Base-by-base conservation (phyloP, 2,113 vertebrate species). In the Neomonachus schauinslandi region DNA sequence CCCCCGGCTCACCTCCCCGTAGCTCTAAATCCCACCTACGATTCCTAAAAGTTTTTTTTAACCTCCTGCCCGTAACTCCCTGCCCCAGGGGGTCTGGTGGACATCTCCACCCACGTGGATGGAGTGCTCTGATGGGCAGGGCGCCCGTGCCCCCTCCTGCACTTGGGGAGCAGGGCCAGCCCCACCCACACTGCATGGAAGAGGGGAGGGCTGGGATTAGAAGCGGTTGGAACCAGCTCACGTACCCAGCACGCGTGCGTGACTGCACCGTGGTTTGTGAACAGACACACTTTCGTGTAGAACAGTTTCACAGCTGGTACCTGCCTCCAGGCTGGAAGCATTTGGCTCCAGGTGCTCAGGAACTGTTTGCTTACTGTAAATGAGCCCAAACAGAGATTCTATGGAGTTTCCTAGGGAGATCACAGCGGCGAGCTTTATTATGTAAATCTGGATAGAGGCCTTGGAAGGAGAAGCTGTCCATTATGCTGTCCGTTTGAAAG, bases 191-290 rank as follows among this genome's bases (percentile, higher is more conserved):
- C 67, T 10, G 22, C 0, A 5, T 5, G n/a, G 42, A 22, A 65
- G 28, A 84, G 18, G 28, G 24, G 24, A 42, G 36, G 13, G 14
- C 24, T 57, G 18, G 10, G 28, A 4, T 77, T 63, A 13, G 49
- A 19, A 22, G 24, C 9, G 0, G 5, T 33, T 2, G 69, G 3
- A 65, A 26, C 49, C 55, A 59, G 65, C 61, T 39, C 2, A 0
- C 0, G 21, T 7, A 2, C 3, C 61, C 39, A 1, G 19, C 8
- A 1, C 2, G 0, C 1, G 28, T 24, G 0, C 1, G 28, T 24
- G 28, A 31, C 82, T 22, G 18, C 7, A 8, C 55, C 8, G 6
- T 0, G 1, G 21, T 42, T 84, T 61, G 22, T 13, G 16, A 31
- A 42, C 3, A 10, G 36, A 5, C 10, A 4, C 33, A 12, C 59